phyloP scores from a whole-genome alignment of 2,797 vertebrate species.

The Alauda arvensis region DNA sequence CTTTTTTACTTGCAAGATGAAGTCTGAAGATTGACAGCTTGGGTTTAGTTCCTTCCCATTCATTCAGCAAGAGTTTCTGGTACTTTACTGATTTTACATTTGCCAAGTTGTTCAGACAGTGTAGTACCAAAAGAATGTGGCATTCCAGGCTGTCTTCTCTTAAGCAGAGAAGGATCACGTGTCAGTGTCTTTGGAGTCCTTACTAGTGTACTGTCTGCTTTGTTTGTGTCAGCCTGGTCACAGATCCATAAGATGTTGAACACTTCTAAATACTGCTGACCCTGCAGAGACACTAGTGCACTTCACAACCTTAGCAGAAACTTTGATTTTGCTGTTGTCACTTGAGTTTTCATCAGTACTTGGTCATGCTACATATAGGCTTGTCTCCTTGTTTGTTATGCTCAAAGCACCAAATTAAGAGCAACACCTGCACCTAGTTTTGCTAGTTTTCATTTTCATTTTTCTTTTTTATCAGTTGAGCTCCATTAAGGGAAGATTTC shows the following conservation, averaged over 20 bases:
- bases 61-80: neutral
- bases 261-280: neutral
- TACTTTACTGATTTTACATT: neutral
- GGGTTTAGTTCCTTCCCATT: neutral
- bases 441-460: neutral
- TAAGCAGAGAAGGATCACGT: neutral
- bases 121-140: neutral
- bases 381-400: neutral
- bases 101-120: neutral
- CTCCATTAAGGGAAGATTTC: neutral
- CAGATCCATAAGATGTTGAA: neutral
- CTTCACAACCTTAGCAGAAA: neutral
- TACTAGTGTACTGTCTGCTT: neutral
- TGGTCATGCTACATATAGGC: rapidly evolving
- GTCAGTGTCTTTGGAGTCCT: neutral
- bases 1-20: neutral
- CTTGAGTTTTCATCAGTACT: neutral
- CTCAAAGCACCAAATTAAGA: neutral
- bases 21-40: neutral
- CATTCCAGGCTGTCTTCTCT: neutral
- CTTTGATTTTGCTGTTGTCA: neutral
- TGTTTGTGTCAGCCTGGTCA: neutral
- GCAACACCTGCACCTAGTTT: neutral
- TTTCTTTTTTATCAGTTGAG: neutral
- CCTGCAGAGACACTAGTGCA: neutral